Base-by-base conservation (phyloP, 2,797 vertebrate genomes). In the Erethizon dorsatum region DNA sequence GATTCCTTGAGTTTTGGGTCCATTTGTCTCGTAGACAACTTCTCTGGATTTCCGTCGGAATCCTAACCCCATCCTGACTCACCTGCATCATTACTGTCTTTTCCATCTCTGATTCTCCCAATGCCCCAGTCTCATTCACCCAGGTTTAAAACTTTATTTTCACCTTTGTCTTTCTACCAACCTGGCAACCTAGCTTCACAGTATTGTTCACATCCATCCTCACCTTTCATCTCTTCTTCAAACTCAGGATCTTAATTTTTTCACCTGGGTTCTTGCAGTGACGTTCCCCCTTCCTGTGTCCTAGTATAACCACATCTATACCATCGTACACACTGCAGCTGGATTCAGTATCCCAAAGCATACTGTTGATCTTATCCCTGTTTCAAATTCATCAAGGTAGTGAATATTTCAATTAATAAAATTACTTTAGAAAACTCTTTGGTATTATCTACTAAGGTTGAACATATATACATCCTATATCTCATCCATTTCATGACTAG, bases 351-450 rank as follows among this genome's bases (percentile, higher is more conserved):
- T 83, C 22, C 78, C 67, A 14, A 96, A 90, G 20, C 9, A 13
- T 28, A 15, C 5, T 61, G 41, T 37, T 65, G 87, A 54, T 54
- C 24, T 67, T 90, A 22, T 90, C 6, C 28, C 17, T 83, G 10
- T 88, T 95, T 85, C 82, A 88, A 73, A 93, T 80, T 31, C 26
- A 12, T 82, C 45, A 91, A 88, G 56, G 31, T 37, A 17, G 69
- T 54, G 13, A 54, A 83, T 59, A 92, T 83, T 92, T 88, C 37
- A 95, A 33, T 78, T 41, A 85, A 65, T 65, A 94, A 91, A 91
- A 69, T 56, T 15, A 57, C 24, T 59, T n/a, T 92, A 41, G 85
- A 83, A 96, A 91, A 71, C 37, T 88, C 17, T 71, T 91, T 85
- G n/a, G 6, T 75, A 47, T 89, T 91, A 90, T 75, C 37, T 78